Conservation (phyloP, 2,113 vertebrate genomes). For the Hemicordylus capensis region DNA sequence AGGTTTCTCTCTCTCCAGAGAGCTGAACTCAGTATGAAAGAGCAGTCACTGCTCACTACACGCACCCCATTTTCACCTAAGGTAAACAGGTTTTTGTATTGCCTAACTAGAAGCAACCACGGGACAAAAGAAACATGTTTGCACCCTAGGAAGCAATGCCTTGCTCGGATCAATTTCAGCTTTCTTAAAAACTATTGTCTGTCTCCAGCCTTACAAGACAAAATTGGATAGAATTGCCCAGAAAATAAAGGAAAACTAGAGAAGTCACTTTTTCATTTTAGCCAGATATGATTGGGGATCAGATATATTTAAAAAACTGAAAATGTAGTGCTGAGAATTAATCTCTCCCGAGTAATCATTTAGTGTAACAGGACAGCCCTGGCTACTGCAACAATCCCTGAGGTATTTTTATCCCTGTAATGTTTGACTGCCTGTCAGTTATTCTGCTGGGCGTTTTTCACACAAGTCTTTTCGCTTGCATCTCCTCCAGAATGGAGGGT, state of each 20-base stretch:
- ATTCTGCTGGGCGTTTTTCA: too few relatives aligned
- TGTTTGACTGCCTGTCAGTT: background rate
- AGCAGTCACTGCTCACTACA: background rate
- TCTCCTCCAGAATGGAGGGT: too few relatives aligned
- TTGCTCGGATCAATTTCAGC: background rate
- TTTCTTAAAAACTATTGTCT: background rate
- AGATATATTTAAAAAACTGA: background rate
- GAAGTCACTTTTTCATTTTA: background rate
- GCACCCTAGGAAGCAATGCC: background rate
- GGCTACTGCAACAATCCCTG: background rate
- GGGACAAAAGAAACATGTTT: background rate
- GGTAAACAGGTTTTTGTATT: background rate
- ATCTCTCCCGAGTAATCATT: constrained; percentile 31
- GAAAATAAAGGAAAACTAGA: constrained; percentile 21
- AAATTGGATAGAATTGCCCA: background rate
- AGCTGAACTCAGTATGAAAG: background rate
- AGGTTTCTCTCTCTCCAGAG: background rate
- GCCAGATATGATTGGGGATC: constrained; percentile 3
- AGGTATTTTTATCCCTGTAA: constrained; percentile 26
- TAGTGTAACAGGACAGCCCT: constrained; percentile 22
- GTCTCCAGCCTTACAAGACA: fast-evolving
- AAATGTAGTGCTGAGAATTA: background rate
- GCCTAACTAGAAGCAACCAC: background rate
- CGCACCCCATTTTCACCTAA: background rate
- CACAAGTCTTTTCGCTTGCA: too few relatives aligned